A percentile compares a stretch with the other conserved stretches of the same genome.
These are phyloP conservation scores for Dolichotis patagonum DNA, from an alignment of 2,113 vertebrate genomes.

Conservation along the genomic window DNA sequence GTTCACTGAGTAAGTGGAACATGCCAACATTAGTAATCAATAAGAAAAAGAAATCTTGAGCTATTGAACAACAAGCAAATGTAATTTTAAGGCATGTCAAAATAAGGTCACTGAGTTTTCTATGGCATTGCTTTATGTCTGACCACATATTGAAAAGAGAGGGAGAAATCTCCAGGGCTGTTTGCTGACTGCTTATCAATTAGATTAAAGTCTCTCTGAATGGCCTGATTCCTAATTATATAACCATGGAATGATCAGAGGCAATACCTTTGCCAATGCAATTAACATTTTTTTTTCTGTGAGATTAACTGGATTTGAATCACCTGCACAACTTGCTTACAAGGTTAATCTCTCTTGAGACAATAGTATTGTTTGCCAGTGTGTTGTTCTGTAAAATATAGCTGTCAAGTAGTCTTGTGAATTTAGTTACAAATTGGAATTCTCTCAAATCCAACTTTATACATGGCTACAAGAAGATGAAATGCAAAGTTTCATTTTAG, in stretches of 20 bases:
- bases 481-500: constrained; percentile 55
- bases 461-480: constrained; percentile 30
- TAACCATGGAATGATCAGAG: constrained; percentile 82
- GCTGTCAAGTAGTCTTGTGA: constrained; percentile 73
- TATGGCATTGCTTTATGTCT: constrained; percentile 60
- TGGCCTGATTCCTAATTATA: constrained; percentile 84
- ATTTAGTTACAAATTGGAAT: constrained; percentile 74
- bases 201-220: constrained; percentile 78
- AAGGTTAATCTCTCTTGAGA: constrained; percentile 86
- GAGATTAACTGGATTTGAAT: constrained; percentile 88
- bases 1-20: not conserved
- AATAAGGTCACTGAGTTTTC: constrained; percentile 63
- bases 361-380: constrained; percentile 56
- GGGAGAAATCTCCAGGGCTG: constrained; percentile 63
- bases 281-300: constrained; percentile 85
- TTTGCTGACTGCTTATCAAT: constrained; percentile 79
- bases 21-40: not conserved
- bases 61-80: not conserved
- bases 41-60: constrained; percentile 44
- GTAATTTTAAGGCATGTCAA: constrained; percentile 60
- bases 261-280: constrained; percentile 84
- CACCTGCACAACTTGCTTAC: constrained; percentile 87
- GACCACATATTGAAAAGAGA: constrained; percentile 60
- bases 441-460: constrained; percentile 34
- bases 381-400: constrained; percentile 68